Base-by-base conservation (phyloP, 2,797 vertebrate species). In the Bovichtus diacanthus region DNA sequence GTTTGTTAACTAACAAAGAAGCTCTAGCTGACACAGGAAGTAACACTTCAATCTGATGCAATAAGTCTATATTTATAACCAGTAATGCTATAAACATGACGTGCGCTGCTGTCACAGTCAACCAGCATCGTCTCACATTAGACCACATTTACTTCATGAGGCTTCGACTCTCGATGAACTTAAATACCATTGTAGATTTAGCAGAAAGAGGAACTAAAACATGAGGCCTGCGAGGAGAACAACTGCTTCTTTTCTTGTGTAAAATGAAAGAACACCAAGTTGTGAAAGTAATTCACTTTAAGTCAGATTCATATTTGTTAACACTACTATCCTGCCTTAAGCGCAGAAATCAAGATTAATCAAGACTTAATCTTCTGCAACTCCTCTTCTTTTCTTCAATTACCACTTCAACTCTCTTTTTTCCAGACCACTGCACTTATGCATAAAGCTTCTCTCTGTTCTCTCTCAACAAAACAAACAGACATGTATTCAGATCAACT, bases 371-470 rank as follows among this genome's bases (percentile, higher is more conserved):
- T 53, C 13, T 31, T 15, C 4, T 54, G 3, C 10, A 12, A 25
- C 12, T 47, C 1, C 8, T 50, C 25, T 19, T 23, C 51, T 60
- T 56, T 29, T 9, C n/a, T 41, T 11, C 34, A 31, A 75, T 49
- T 38, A 6, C 54, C 44, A 74, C 53, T 39, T 58, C 68, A 2
- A 51, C 19, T 63, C n/a, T 39, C 38, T 58, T 49, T 29, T 70
- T 7, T 13, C 8, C 51, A 36, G 13, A 41, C 31, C 18, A 5
- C 9, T n/a, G n/a, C 36, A 11, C 59, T 54, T 1, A 51, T 2
- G 15, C 23, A 89, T 64, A 82, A 81, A 81, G 79, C 44, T 78
- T 74, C 79, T 69, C 83, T 70, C 39, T 50, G 44, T 39, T 70
- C 83, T 72, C 39, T 50, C 44, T 36, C 11, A 38, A 10, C 0